Evolutionary conservation across 2,888 invertebrate genomes (phyloP).

Genomic region (Pterostichus niger): DNA sequence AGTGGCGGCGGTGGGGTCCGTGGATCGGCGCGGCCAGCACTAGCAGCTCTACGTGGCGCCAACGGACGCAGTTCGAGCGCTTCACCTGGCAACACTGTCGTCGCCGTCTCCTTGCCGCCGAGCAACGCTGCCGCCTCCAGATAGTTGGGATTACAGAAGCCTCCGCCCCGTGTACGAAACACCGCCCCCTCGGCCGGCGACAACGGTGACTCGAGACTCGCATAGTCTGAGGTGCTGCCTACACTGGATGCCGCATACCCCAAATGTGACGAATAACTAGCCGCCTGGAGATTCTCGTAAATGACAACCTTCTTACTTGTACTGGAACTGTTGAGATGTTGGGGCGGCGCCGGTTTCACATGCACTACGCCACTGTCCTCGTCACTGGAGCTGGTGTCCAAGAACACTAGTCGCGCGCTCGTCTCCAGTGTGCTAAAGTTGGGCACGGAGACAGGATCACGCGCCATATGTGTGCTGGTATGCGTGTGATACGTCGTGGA

Average conservation of each 20-base stretch:
- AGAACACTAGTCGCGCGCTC: conserved; percentile 85
- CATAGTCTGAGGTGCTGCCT: conserved; percentile 86
- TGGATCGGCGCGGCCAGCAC: conserved; percentile 80
- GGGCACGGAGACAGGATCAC: conserved; percentile 87
- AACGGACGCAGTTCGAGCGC: conserved; percentile 4
- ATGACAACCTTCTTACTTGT: conserved; percentile 69
- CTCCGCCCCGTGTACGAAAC: conserved; percentile 75
- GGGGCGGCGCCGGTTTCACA: conserved; percentile 70
- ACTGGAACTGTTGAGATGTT: background rate
- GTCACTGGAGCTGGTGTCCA: conserved; percentile 84
- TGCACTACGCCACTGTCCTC: conserved; percentile 74
- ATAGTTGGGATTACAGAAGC: conserved; percentile 89
- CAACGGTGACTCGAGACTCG: conserved; percentile 80
- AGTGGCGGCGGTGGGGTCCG: conserved; percentile 77
- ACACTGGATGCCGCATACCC: conserved; percentile 72
- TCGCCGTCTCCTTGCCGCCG: background rate
- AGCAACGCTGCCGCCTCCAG: conserved; percentile 78
- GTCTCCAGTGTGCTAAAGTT: conserved; percentile 78
- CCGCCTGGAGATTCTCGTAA: conserved; percentile 77
- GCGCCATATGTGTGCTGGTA: conserved; percentile 75
- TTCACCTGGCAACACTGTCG: background rate
- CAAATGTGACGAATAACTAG: conserved; percentile 80
- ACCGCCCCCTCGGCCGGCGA: conserved; percentile 17
- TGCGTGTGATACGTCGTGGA: conserved; percentile 78
- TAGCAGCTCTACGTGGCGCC: conserved; percentile 77